A percentile compares a stretch with the other conserved stretches of the same genome.
Evolutionary conservation across 2,797 vertebrate species (phyloP).

Genomic region (Halcyon badia): DNA sequence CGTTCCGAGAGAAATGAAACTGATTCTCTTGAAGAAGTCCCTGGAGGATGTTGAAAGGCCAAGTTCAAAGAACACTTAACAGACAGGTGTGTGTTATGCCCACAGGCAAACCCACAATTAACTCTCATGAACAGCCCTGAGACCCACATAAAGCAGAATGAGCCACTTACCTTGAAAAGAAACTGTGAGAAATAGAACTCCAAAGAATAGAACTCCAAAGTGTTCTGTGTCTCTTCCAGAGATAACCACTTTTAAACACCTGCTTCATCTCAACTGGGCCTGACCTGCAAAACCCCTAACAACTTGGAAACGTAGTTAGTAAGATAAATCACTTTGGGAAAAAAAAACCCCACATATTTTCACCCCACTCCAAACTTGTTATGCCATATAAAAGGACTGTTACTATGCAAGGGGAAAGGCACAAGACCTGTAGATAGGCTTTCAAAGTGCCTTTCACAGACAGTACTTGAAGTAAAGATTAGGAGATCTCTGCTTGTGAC

Average conservation of each 20-base stretch:
- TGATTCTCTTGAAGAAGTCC: neutral
- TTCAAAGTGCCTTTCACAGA: neutral
- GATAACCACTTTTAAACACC: neutral
- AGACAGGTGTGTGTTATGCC: neutral
- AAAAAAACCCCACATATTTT: neutral
- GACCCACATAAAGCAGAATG: neutral
- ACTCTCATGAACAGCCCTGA: neutral
- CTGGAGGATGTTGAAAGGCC: neutral
- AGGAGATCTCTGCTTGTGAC: neutral
- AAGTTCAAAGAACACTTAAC: neutral
- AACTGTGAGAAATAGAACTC: neutral
- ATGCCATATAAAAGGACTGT: neutral
- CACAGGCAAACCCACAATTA: neutral
- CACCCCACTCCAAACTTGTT: neutral
- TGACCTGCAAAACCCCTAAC: neutral
- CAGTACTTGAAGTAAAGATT: rapidly evolving
- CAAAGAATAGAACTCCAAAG: neutral
- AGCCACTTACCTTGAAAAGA: neutral
- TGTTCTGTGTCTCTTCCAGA: neutral
- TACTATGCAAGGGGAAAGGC: neutral
- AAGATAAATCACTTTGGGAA: neutral
- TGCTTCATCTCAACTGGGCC: no score
- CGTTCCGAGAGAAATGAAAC: neutral
- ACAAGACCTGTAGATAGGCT: neutral
- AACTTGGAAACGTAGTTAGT: neutral